phyloP scores from a whole-genome alignment of 1,140 invertebrate species.

The Drosophila kurseongensis region DNA sequence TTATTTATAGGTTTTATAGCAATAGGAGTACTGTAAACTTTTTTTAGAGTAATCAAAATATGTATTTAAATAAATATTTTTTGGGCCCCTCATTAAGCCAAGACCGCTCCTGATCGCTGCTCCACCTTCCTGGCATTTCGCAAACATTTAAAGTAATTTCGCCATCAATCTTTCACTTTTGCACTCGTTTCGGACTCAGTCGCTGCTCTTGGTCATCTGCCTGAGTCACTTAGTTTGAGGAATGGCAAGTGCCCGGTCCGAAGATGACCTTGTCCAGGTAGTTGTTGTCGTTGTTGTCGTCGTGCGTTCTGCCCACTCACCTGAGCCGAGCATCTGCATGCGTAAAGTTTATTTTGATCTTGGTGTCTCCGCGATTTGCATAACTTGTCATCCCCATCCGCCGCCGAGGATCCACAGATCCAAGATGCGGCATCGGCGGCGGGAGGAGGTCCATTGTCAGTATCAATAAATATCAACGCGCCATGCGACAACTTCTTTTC shows the following conservation, averaged over 20 bases:
- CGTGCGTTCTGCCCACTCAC: constrained; percentile 73
- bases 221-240: constrained; percentile 53
- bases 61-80: neutral
- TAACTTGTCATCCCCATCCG: constrained; percentile 74
- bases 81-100: neutral
- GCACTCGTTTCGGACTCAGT: constrained; percentile 75
- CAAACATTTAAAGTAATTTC: constrained; percentile 82
- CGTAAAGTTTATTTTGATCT: constrained; percentile 82
- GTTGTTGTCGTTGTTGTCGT: constrained; percentile 9
- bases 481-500: constrained; percentile 75
- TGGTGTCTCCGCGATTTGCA: constrained; percentile 81
- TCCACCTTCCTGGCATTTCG: constrained; percentile 38
- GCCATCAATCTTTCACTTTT: constrained; percentile 84
- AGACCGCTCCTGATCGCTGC: constrained; percentile 30
- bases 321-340: constrained; percentile 44
- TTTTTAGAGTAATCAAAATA: too few relatives aligned
- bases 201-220: constrained; percentile 41
- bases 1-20: too few relatives aligned
- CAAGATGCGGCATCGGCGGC: neutral
- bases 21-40: too few relatives aligned
- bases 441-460: constrained; percentile 69
- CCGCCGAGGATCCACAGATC: neutral
- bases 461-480: constrained; percentile 82
- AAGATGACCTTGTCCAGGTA: constrained; percentile 63
- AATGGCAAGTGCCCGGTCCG: constrained; percentile 25